A percentile compares a stretch with the other conserved stretches of the same genome.
Evolutionary conservation across 2,888 invertebrate species (phyloP).

Genomic region (Drosophila infuscata): DNA sequence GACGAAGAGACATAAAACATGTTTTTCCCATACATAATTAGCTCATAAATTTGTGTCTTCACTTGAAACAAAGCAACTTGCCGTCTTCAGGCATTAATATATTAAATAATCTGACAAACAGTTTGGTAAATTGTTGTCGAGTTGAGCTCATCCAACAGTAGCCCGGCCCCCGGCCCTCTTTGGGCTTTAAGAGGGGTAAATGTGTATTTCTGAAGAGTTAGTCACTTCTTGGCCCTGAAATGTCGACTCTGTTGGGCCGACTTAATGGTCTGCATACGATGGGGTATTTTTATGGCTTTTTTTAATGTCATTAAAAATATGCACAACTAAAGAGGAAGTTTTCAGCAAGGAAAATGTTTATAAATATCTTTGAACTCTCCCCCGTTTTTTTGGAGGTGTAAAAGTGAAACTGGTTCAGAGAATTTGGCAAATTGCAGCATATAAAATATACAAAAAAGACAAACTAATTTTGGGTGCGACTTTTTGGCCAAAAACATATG

Average conservation of each 20-base stretch:
- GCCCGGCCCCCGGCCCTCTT: slow-evolving; percentile 12
- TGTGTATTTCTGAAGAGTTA: slow-evolving; percentile 5
- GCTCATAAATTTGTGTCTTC: slow-evolving; percentile 64
- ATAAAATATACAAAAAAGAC: not conserved
- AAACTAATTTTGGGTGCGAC: slow-evolving; percentile 27
- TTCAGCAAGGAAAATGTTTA: slow-evolving; percentile 8
- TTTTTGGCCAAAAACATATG: slow-evolving; percentile 1
- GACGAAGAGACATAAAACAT: slow-evolving; percentile 59
- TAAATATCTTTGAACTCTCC: slow-evolving; percentile 30
- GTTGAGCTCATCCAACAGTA: slow-evolving; percentile 55
- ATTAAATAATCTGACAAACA: slow-evolving; percentile 54
- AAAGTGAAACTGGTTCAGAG: slow-evolving; percentile 42
- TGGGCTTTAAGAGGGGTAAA: not conserved
- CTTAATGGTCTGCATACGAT: slow-evolving; percentile 45
- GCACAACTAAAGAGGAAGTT: slow-evolving; percentile 52
- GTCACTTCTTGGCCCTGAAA: slow-evolving; percentile 53
- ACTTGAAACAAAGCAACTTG: slow-evolving; percentile 45
- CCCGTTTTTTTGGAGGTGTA: slow-evolving; percentile 15
- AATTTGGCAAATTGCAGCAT: not conserved
- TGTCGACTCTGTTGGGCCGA: slow-evolving; percentile 39
- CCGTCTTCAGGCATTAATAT: slow-evolving; percentile 35
- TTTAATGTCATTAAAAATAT: slow-evolving; percentile 51
- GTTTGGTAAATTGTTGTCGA: slow-evolving; percentile 35
- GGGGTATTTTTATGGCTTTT: slow-evolving; percentile 25
- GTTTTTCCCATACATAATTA: slow-evolving; percentile 67